Evolutionary conservation across 2,113 vertebrate genomes (phyloP).

Genomic region (Enhydra lutris): DNA sequence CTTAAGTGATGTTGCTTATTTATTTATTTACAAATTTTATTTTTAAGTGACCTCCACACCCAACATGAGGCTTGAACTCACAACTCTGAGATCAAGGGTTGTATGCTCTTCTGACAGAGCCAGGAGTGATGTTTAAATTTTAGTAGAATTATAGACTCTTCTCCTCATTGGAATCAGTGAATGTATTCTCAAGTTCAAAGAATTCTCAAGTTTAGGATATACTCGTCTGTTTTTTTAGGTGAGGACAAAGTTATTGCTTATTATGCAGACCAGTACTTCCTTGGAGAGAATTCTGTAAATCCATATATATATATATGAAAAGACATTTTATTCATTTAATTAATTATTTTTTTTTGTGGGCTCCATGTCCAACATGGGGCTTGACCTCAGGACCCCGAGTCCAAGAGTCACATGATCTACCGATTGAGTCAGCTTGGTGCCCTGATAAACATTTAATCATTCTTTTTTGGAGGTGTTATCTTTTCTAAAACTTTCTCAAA

Average conservation of each 20-base stretch:
- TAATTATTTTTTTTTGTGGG: background rate
- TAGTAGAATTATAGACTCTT: background rate
- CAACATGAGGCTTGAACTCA: background rate
- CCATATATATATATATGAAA: background rate
- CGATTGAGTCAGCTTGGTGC: background rate
- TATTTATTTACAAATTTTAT: background rate
- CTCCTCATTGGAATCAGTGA: background rate
- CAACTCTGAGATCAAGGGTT: background rate
- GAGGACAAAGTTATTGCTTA: background rate
- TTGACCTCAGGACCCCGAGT: background rate
- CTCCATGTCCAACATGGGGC: background rate
- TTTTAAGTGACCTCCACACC: background rate
- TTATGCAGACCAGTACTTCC: background rate
- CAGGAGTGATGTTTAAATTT: background rate
- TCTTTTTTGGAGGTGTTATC: background rate
- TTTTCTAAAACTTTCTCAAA: constrained; percentile 1
- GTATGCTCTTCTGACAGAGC: background rate
- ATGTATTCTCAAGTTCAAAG: background rate
- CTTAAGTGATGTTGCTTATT: background rate
- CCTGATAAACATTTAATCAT: background rate
- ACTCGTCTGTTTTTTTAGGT: background rate
- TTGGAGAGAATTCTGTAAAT: background rate
- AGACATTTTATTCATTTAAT: background rate
- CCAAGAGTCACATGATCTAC: background rate
- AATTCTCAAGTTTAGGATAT: background rate